Evolutionary conservation across 2,888 invertebrate species (phyloP), one percentile per base, ranked within the genome.

Genomic region (Xestia rhomboidea): DNA sequence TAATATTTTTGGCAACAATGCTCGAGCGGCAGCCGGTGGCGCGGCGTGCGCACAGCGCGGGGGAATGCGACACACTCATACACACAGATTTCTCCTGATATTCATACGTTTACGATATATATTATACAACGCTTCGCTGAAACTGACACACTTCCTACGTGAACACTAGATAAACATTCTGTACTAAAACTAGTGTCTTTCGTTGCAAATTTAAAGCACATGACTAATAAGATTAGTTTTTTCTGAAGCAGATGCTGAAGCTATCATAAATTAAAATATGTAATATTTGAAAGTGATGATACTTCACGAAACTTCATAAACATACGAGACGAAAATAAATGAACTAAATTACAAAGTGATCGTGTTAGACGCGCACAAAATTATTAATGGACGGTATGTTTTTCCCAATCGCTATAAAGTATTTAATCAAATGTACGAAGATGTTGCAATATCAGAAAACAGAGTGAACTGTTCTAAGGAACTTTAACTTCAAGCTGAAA

Each of bases 1-100:
- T 76, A 87, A 90, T 89, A 88, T 88, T 91, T 90, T 91, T 89
- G 90, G 89, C 89, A 90, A 89, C 86, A 90, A 87, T 87, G 82
- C 82, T 71, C 11, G 46, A 63, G 68, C 67, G 73, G 38, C 74
- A 78, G 78, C 21, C 18, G 73, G 41, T 30, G 18, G 46, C 46
- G 51, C 73, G 49, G 83, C 81, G 82, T 83, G 84, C 84, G 81
- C 81, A 75, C 30, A 64, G 69, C 81, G 83, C 82, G 86, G 76
- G 84, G 83, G 86, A 88, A 89, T 86, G 89, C 86, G 83, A 41
- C 79, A 54, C 71, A 44, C 64, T 72, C 78, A 75, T 62, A 71
- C 72, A 38, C 64, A 76, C 78, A 77, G 88, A 89, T 90, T 89
- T 89, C 89, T 85, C 89, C 84, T 79, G 84, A 80, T 88, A 83